These are phyloP conservation scores for Marmota flaviventris DNA, from an alignment of 2,113 vertebrate genomes.

Conservation along the genomic window DNA sequence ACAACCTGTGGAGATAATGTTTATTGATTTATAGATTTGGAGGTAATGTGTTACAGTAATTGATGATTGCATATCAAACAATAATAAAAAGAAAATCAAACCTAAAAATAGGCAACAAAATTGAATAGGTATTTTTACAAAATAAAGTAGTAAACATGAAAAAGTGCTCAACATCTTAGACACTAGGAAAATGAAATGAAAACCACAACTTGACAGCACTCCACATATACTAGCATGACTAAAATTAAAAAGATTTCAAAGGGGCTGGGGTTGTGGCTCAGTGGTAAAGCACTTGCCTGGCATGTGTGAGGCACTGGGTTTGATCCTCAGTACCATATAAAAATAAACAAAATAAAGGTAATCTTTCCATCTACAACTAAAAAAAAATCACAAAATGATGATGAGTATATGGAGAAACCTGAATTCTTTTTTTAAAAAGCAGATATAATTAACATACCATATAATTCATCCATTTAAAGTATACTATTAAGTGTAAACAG, in stretches of 20 bases:
- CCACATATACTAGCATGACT: background rate
- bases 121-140: background rate
- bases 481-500: background rate
- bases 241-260: background rate
- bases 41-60: constrained; percentile 1
- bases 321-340: no score
- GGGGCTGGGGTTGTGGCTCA: no score
- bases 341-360: no score
- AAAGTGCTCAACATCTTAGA: constrained; percentile 18
- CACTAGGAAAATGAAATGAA: constrained; percentile 13
- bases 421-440: background rate
- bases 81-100: constrained; percentile 3
- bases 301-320: no score
- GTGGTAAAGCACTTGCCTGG: no score
- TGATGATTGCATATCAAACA: background rate
- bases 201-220: background rate
- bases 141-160: constrained; percentile 9
- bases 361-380: no score
- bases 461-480: background rate
- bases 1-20: background rate
- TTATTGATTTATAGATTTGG: background rate
- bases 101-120: constrained; percentile 25
- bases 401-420: background rate
- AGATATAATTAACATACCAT: background rate
- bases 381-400: background rate